These are phyloP conservation scores for Actinia tenebrosa DNA, from an alignment of 64 coral and sea anemone species.

Conservation along the genomic window DNA sequence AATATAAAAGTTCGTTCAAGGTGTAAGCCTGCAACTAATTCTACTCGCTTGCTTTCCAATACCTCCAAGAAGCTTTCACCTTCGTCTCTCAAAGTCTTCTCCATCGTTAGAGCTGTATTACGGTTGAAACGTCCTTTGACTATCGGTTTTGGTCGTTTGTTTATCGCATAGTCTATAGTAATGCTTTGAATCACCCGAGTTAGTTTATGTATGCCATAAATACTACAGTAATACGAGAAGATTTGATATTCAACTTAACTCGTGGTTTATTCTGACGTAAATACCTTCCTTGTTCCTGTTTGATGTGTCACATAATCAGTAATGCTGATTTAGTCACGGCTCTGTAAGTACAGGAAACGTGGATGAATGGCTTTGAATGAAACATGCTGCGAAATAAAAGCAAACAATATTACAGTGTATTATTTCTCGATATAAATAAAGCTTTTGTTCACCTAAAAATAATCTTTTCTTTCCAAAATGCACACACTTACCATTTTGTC, in stretches of 20 bases:
- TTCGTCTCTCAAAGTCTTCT: neutral
- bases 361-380: neutral
- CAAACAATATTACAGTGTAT: neutral
- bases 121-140: neutral
- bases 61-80: constrained; percentile 31
- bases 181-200: neutral
- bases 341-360: neutral
- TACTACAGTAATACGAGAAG: neutral
- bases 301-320: neutral
- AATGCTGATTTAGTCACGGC: neutral
- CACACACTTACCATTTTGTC: too few species aligned
- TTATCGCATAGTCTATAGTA: neutral
- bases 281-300: neutral
- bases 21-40: constrained; percentile 76
- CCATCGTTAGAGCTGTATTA: neutral
- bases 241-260: neutral
- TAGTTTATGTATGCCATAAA: neutral
- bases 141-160: neutral
- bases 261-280: neutral
- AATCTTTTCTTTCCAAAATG: too few species aligned
- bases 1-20: constrained; percentile 89
- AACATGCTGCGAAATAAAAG: neutral
- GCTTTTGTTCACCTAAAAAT: neutral
- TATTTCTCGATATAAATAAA: neutral
- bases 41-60: constrained; percentile 80